Evolutionary conservation across 2,888 invertebrate genomes (phyloP), one percentile per base, ranked within the genome.

Genomic region (Cataglyphis livida): DNA sequence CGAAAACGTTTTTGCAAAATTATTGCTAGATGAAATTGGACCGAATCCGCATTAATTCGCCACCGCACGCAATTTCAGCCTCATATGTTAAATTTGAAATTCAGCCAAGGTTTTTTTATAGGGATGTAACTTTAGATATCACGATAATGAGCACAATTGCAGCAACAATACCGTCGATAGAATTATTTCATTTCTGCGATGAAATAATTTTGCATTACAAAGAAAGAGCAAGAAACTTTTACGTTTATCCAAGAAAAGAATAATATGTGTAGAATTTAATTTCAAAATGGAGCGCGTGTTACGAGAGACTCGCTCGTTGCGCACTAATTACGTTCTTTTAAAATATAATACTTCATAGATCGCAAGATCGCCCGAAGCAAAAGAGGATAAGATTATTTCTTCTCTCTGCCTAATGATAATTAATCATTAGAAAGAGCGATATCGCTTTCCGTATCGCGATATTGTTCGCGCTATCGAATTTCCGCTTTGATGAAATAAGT

Each of bases 401-500:
- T 35, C 21, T 74, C 44, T 62, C 62, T 62, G 65, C 48, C 25
- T 25, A 3, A 65, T 25, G 10, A 75, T 75, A 75, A 75, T 75
- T 65, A 75, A 75, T 25, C 35, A 35, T 75, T 64, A 41, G 25
- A 41, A n/a, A n/a, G n/a, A 51, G 9, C 12, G 71, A 59, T 48
- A 54, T 38, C 68, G 51, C 7, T 51, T 51, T 51, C 51, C 51
- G 18, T 48, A 48, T n/a, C 41, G 25, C 38, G 38, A 62, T 38
- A 38, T 70, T 70, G 32, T 44, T 54, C 28, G 62, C 38, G 64
- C 75, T 65, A 75, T 81, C 65, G 18, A 62, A 54, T 66, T 78
- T 78, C 61, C 48, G 1, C 6, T 61, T 68, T n/a, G 66, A 68
- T 51, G 59, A 78, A 78, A 78, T 79, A 79, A 82, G 78, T 48